A percentile compares a stretch with the other conserved stretches of the same genome.
Conservation (phyloP, 53 echinoderm and acorn worm species). For the Apostichopus leukothele region DNA sequence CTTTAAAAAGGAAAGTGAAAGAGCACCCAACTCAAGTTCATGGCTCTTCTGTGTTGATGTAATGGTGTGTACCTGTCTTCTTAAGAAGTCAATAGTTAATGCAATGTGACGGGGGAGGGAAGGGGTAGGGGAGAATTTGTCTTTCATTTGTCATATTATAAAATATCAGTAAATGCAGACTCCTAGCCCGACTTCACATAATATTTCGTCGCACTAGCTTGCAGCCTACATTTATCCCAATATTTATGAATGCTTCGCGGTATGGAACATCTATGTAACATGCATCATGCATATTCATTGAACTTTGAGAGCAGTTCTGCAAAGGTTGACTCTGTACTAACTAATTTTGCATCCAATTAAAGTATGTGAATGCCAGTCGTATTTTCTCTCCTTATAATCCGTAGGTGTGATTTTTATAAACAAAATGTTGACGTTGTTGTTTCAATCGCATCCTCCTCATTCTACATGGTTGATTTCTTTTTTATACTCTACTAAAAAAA, state of each 20-base stretch:
- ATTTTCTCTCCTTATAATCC: background rate
- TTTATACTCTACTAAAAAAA: background rate
- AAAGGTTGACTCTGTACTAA: background rate
- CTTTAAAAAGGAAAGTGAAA: no score
- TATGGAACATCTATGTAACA: background rate
- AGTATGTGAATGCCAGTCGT: background rate
- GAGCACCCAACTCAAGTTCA: no score
- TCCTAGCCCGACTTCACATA: background rate
- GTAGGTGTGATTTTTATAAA: background rate
- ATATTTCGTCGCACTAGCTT: background rate
- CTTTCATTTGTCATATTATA: no score
- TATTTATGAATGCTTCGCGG: background rate
- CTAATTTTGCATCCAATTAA: background rate
- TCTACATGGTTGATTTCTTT: background rate
- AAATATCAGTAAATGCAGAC: background rate
- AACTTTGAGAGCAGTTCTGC: background rate
- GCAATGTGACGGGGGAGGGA: no score
- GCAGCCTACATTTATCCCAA: background rate
- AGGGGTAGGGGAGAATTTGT: no score
- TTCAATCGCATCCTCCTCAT: background rate
- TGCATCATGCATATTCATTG: background rate
- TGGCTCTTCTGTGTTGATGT: no score
- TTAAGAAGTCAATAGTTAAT: no score
- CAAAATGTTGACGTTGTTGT: background rate
- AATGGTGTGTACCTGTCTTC: no score